Base-by-base conservation (phyloP, 2,797 vertebrate genomes). In the Phyllotis vaccarum region DNA sequence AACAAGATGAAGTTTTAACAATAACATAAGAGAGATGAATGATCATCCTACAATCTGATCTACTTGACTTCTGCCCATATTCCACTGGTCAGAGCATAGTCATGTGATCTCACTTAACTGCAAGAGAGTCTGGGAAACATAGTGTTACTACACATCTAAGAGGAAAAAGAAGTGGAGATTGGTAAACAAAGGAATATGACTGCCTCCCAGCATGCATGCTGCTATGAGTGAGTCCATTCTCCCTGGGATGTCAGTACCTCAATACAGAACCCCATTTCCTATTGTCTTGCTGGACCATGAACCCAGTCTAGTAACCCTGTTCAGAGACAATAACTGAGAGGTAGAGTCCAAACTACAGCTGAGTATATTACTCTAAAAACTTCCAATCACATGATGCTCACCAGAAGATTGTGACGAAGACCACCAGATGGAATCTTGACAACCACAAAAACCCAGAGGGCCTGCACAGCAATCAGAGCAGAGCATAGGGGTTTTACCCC, bases 121-220 rank as follows among this genome's bases (percentile, higher is more conserved):
- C 54, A 89, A 89, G n/a, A 5, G 37, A 43, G 21, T 56, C 79
- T 93, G 64, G 66, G 43, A 94, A 94, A 91, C 74, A 58, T 60
- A 85, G 37, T 80, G 34, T 56, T 85, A 52, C 7, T 49, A 10
- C 56, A 91, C 17, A 21, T 3, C 19, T 81, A 88, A n/a, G 80
- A 90, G 13, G n/a, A 24, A 78, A 92, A 90, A 80, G 52, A 27
- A 85, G 37, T 46, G 60, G 31, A 7, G 19, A 31, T 85, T 83
- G 58, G 58, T 78, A 68, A 91, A 76, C 43, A 79, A 94, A 96
- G 54, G 49, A 79, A 94, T 72, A 9, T 8, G 22, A 27, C 60
- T 29, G 52, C 46, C 16, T 17, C 31, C 79, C 86, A 80, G 52
- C 19, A 34, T 79, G 64, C 89, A 80, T 75, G 49, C n/a, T 82